Evolutionary conservation across 2,888 invertebrate species (phyloP), one percentile per base, ranked within the genome.

Genomic region (Ornithoptera alexandrae): DNA sequence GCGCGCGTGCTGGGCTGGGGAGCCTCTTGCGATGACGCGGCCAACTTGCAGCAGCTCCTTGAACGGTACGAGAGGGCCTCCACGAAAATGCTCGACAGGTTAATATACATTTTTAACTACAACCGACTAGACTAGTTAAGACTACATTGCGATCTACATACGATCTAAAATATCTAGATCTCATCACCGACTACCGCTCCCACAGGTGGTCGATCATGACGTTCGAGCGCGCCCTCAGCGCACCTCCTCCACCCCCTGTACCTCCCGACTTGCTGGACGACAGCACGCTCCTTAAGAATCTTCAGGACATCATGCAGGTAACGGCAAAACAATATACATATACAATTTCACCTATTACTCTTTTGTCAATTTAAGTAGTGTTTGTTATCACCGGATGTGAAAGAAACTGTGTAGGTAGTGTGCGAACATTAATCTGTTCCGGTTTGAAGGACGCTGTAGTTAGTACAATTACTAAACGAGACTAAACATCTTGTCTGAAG

Each of bases 31-130:
- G 93, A 94, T 81, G 98, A 98, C 82, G 98, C 98, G 77, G 96
- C 98, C 12, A 97, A 98, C 84, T 93, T 99, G 63, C 97, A 98
- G 15, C 96, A 97, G 78, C 94, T 98, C 63, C 92, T 99, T 58
- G 98, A 99, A 84, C 96, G 97, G 75, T 98, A 98, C 85, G 99
- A 99, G 88, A 96, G 97, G 77, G 98, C 99, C n/a, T 97, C 98
- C 82, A 98, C 98, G 67, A 98, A 98, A 93, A 98, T 99, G 97
- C 93, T 99, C 65, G 99, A 99, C 87, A 96, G 98, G 95, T 95
- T 78, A 79, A 73, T 6, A 15, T 24, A 10, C 7, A 10, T 39
- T 39, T 39, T 39, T 1, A 10, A 10, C 39, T 39, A 39, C 39
- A 39, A 39, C 39, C 7, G 10, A 10, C 8, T 39, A 10, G 39